Percentiles rank a stretch among this genome's conserved stretches.
Evolutionary conservation across 2,113 vertebrate species (phyloP).

Genomic region (Malaclemys terrapin): DNA sequence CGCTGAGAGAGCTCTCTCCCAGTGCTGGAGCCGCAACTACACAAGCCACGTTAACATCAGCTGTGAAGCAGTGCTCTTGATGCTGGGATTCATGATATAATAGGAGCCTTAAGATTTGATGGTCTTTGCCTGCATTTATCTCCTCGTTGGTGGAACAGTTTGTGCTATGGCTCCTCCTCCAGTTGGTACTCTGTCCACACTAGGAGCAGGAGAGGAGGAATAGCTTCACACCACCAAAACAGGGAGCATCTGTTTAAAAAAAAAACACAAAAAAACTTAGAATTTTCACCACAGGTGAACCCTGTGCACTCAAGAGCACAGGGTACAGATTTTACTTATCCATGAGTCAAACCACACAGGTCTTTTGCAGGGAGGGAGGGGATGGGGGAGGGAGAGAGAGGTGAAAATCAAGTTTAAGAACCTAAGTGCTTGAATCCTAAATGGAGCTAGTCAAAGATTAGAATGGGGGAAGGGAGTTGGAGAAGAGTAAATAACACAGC

Average conservation of each 20-base stretch:
- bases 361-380: slow-evolving; percentile 48
- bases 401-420: slow-evolving; percentile 42
- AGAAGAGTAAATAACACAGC: not conserved
- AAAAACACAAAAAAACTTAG: not conserved
- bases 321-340: not conserved
- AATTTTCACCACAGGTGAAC: not conserved
- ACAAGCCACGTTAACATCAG: not conserved
- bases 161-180: not conserved
- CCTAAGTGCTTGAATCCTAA: slow-evolving; percentile 60
- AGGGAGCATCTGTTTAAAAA: not conserved
- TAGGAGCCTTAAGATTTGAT: not conserved
- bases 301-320: not conserved
- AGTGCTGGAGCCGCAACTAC: too few relatives aligned
- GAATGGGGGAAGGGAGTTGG: slow-evolving; percentile 30
- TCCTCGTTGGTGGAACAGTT: not conserved
- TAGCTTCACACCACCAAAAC: not conserved
- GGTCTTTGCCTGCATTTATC: not conserved
- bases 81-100: not conserved
- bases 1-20: too few relatives aligned
- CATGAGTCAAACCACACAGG: not conserved
- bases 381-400: slow-evolving; percentile 34
- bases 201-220: not conserved
- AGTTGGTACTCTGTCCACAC: not conserved
- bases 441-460: slow-evolving; percentile 70
- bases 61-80: not conserved